phyloP scores from a whole-genome alignment of 2,888 invertebrate genomes.

The Eristalinus aeneus region DNA sequence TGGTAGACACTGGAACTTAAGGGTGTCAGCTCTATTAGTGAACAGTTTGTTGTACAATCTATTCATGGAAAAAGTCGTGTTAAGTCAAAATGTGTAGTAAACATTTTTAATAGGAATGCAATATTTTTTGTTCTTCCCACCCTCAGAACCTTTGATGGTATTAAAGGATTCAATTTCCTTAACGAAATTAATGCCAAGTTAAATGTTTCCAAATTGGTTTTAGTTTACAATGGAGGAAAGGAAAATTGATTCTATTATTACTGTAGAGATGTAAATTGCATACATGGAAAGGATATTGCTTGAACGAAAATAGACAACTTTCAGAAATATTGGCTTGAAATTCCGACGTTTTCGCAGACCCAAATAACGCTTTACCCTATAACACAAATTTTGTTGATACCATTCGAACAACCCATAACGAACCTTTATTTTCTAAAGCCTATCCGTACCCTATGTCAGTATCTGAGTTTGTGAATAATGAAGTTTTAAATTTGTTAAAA shows the following conservation, averaged over 20 bases:
- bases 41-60: constrained; percentile 4
- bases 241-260: constrained; percentile 8
- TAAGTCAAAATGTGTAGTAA: constrained; percentile 14
- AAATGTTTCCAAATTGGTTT: not conserved
- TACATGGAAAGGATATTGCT: not conserved
- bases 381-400: constrained; percentile 46
- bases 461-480: constrained; percentile 49
- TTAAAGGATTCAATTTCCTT: constrained; percentile 59
- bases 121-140: constrained; percentile 52
- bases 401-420: constrained; percentile 25
- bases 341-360: constrained; percentile 13
- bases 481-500: constrained; percentile 1
- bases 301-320: not conserved
- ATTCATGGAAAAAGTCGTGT: constrained; percentile 2
- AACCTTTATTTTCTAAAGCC: constrained; percentile 18
- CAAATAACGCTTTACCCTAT: constrained; percentile 19
- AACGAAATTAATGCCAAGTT: constrained; percentile 22
- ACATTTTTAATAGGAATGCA: constrained; percentile 44
- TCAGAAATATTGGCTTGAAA: not conserved
- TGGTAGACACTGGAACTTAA: constrained; percentile 38
- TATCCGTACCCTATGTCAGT: constrained; percentile 43
- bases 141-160: constrained; percentile 56
- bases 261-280: constrained; percentile 1
- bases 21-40: constrained; percentile 14
- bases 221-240: not conserved